Conservation (phyloP, 2,888 invertebrate species). For the Cacoxenus indagator region DNA sequence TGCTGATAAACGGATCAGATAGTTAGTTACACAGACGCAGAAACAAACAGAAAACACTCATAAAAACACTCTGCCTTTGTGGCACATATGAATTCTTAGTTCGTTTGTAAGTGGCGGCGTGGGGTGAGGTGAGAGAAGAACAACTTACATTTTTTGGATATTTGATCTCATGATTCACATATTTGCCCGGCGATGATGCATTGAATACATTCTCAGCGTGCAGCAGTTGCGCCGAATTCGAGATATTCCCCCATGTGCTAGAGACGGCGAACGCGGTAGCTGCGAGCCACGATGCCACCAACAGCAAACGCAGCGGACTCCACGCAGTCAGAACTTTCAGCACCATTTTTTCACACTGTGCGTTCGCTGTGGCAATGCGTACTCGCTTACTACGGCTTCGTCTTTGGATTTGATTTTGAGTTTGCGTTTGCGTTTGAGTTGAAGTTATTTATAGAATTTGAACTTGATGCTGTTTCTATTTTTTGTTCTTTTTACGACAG, state of each 20-base stretch:
- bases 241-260: constrained; percentile 66
- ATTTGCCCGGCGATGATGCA: constrained; percentile 60
- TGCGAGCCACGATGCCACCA: constrained; percentile 41
- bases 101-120: background rate
- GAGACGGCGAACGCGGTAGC: constrained; percentile 58
- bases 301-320: constrained; percentile 25
- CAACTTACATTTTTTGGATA: constrained; percentile 66
- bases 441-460: constrained; percentile 30
- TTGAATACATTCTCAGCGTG: constrained; percentile 63
- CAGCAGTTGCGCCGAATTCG: constrained; percentile 63
- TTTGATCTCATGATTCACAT: constrained; percentile 63
- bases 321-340: background rate
- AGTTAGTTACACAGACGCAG: background rate
- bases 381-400: background rate
- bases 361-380: background rate
- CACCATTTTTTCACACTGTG: background rate
- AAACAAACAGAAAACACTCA: background rate
- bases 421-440: background rate
- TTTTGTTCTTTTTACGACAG: background rate
- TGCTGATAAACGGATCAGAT: no score
- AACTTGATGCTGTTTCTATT: constrained; percentile 31
- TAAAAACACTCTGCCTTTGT: background rate
- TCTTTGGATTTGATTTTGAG: background rate
- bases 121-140: no score
- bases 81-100: background rate